Base-by-base conservation (phyloP, 1,140 invertebrate species). In the Agraylea sexmaculata region DNA sequence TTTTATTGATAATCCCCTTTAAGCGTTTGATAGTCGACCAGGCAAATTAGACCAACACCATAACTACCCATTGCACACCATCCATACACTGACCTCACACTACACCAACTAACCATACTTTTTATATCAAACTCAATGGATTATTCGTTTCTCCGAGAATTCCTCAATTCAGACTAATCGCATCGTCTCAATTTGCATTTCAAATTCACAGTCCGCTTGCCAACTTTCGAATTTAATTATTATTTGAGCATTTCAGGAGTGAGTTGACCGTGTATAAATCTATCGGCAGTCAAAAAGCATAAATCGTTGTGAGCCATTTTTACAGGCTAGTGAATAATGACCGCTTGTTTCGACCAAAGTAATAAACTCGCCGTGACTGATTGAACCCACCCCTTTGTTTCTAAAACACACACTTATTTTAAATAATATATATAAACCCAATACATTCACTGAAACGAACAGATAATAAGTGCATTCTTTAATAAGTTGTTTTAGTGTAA, bases 1-100 rank as follows among this genome's bases (percentile, higher is more conserved):
- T 43, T 43, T 47, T 25, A 40, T 19, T n/a, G 17, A 18, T 36
- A 43, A 43, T 43, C 37, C 45, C 38, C n/a, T 36, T 36, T 45
- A 45, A 45, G 34, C 38, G 25, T 35, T 25, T 13, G 31, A 31
- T 19, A 36, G 21, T 16, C 35, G 37, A 36, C 17, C 16, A 6
- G 20, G 8, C 17, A 21, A n/a, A n/a, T n/a, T n/a, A n/a, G n/a
- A n/a, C n/a, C n/a, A n/a, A n/a, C n/a, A n/a, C n/a, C n/a, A n/a
- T n/a, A n/a, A n/a, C n/a, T n/a, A n/a, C n/a, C n/a, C n/a, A n/a
- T n/a, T n/a, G n/a, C n/a, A n/a, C n/a, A 16, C 10, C 25, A 19
- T 28, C 20, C 15, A 13, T 18, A 8, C 23, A 29, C 27, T 8
- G n/a, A 16, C 13, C 22, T 29, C 4, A 31, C 27, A 13, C 28